Base-by-base conservation (phyloP, 2,888 invertebrate species). In the Pediacus dermestoides region DNA sequence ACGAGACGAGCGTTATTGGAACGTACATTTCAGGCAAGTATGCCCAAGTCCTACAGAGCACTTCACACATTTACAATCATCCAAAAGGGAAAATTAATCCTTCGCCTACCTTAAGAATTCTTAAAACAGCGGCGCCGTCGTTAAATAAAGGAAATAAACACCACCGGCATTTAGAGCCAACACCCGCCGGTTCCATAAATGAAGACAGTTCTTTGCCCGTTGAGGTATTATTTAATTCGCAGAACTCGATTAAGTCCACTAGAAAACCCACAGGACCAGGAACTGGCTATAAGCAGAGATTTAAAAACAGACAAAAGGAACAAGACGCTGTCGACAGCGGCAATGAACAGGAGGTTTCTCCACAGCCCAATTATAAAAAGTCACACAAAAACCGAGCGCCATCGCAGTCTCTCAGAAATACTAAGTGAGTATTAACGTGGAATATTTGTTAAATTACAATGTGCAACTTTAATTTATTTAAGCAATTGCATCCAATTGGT, bases 1-100 rank as follows among this genome's bases (percentile, higher is more conserved):
- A 88, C 61, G 89, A 90, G 70, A 89, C 90, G 1, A 87, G 85
- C 63, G 88, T 91, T n/a, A 85, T 90, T 55, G 87, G 91, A 14
- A 89, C 91, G 2, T 87, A 83, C 61, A 87, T 90, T 57, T 84
- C 85, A 31, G 88, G 88, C 22, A 90, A 90, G 70, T 90, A 91
- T 65, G 89, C 90, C 2, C 90, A 91, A 70, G 84, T 87, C 6
- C 70, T 90, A 16, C 88, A 88, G 60, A 88, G 88, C 58, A 85
- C 86, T 23, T 87, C 89, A 0, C 82, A 81, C 59, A 70, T 85
- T 22, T 67, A 80, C 39, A 74, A 75, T 48, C 58, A 57, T 8
- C 61, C 61, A 35, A 58, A 54, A 10, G 64, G 67, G 39, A 77
- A 79, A 58, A 81, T 85, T 44, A 75, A 78, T 25, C 81, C 85